Base-by-base conservation (phyloP, 2,797 vertebrate genomes). In the Paguma larvata region DNA sequence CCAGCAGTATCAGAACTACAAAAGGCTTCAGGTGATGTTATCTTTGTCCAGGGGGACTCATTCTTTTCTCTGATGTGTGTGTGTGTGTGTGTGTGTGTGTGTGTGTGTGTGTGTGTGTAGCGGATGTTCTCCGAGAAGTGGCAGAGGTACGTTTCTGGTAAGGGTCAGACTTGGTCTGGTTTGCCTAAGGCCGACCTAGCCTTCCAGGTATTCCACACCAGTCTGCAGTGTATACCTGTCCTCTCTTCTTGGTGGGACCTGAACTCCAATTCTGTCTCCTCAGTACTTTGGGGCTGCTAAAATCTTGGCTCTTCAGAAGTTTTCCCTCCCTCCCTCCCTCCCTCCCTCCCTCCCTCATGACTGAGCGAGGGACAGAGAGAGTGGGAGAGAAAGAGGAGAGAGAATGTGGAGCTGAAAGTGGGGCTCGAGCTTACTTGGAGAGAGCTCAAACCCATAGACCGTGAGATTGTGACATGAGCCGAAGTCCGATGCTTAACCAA, bases 71-170 rank as follows among this genome's bases (percentile, higher is more conserved):
- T 65, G 44, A 16, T 63, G 59, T 77, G 51, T n/a, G 44, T 62
- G 11, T 30, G n/a, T 63, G 32, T 12, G 19, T n/a, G n/a, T 14
- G 21, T 11, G 32, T 11, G 6, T 63, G 46, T 18, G 3, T 12
- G 27, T 8, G 16, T 12, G 3, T 1, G 21, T n/a, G 25, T 21
- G 8, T 6, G 1, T 7, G 15, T 7, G 23, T 14, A 8, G 15
- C 75, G 51, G 6, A 27, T 62, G n/a, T 19, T 84, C 27, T 86
- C n/a, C 23, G 63, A 78, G 41, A 25, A 5, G 18, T 38, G 48
- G 23, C 44, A 48, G 44, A 84, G 48, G 44, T 70, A 21, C 8
- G 48, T 53, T 65, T 83, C 63, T 65, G 62, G 25, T 41, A 63
- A 87, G 56, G 56, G 41, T 85, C 41, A 51, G 38, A 53, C 30